Conservation (phyloP, 1,140 invertebrate genomes). For the Brachionus koreanus region DNA sequence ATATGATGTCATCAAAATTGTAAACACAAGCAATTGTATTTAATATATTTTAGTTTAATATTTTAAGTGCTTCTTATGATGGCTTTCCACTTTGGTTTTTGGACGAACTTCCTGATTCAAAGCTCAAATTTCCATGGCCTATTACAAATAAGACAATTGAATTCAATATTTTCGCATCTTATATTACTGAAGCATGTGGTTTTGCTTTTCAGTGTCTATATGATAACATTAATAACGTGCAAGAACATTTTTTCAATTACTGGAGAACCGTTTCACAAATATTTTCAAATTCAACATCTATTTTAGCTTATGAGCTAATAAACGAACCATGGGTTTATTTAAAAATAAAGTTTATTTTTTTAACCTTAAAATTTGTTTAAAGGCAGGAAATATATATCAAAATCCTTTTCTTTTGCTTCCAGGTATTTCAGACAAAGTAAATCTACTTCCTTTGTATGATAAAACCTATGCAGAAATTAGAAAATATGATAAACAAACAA, state of each 20-base stretch:
- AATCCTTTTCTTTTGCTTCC: conserved; percentile 41
- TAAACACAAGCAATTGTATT: not conserved
- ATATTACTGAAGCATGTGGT: conserved; percentile 48
- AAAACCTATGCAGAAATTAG: conserved; percentile 10
- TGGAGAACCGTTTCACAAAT: conserved; percentile 47
- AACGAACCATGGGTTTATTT: conserved; percentile 49
- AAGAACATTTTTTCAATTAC: conserved; percentile 46
- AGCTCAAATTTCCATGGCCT: conserved; percentile 48
- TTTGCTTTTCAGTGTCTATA: conserved; percentile 49
- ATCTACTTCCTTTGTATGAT: conserved; percentile 45
- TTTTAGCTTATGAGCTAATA: conserved; percentile 50
- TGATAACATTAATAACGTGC: conserved; percentile 46
- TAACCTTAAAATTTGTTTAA: not conserved
- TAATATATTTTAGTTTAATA: not conserved
- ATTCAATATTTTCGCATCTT: conserved; percentile 45
- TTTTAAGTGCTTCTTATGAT: conserved; percentile 46
- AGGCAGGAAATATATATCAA: conserved; percentile 37
- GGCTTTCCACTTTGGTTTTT: conserved; percentile 49
- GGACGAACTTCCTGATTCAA: conserved; percentile 44
- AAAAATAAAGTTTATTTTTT: not conserved
- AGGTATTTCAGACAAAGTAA: conserved; percentile 18
- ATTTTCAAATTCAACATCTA: conserved; percentile 46
- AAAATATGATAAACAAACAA: conserved; percentile 30
- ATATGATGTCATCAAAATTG: conserved; percentile 45
- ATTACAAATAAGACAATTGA: conserved; percentile 36